phyloP scores from a whole-genome alignment of 1,140 invertebrate genomes.

The Drosophila setifemur region DNA sequence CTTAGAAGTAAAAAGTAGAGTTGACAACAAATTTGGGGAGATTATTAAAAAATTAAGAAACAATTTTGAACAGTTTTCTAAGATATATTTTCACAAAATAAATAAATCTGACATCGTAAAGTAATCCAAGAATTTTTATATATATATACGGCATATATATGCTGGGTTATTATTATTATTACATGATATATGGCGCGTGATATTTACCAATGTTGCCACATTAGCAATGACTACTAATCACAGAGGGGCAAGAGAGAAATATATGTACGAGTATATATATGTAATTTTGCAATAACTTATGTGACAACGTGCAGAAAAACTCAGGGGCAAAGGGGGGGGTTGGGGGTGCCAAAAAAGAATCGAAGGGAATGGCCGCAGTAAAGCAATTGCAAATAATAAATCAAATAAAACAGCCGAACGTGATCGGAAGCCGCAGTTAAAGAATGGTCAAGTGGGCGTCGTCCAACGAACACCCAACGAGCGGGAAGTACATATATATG shows the following conservation, averaged over 20 bases:
- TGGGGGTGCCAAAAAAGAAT: slow-evolving; percentile 3
- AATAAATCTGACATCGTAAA: too few species aligned
- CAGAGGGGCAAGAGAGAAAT: not conserved
- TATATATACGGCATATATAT: slow-evolving; percentile 4
- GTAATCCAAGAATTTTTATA: not conserved
- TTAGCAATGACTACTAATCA: slow-evolving; percentile 67
- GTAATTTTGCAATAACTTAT: slow-evolving; percentile 52
- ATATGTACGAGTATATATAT: too few species aligned
- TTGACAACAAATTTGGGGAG: too few species aligned
- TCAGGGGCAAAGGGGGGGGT: not conserved
- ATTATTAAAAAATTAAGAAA: too few species aligned
- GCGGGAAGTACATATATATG: slow-evolving; percentile 3
- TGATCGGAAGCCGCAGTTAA: slow-evolving; percentile 57
- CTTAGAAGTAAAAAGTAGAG: too few species aligned
- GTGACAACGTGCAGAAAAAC: slow-evolving; percentile 61
- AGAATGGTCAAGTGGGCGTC: slow-evolving; percentile 34
- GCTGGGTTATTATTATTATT: slow-evolving; percentile 38
- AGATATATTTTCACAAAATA: too few species aligned
- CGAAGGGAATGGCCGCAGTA: not conserved
- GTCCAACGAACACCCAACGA: slow-evolving; percentile 4
- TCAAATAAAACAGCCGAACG: slow-evolving; percentile 67
- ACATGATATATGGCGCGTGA: slow-evolving; percentile 58
- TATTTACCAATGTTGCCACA: slow-evolving; percentile 56
- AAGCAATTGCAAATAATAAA: slow-evolving; percentile 59
- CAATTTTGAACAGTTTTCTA: too few species aligned